phyloP scores from a whole-genome alignment of 1,140 invertebrate species.

The Laupala kohalensis region DNA sequence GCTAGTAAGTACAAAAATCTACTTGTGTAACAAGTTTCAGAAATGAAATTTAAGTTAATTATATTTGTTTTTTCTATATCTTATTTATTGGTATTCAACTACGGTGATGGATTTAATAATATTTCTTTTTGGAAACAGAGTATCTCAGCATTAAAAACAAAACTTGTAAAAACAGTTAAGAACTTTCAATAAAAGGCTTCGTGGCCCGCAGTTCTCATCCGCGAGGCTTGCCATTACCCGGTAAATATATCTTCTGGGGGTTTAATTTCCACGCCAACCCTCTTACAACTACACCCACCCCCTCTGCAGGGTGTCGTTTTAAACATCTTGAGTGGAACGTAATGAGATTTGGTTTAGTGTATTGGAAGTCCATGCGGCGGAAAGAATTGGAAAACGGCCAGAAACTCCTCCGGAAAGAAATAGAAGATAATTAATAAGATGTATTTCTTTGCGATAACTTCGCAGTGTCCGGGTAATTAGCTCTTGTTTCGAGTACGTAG shows the following conservation, averaged over 20 bases:
- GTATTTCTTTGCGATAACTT: neutral
- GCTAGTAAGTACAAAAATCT: no score
- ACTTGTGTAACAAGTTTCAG: no score
- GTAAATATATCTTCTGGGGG: neutral
- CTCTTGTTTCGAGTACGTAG: neutral
- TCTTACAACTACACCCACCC: no score
- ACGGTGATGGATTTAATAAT: no score
- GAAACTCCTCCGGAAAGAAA: neutral
- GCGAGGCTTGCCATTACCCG: neutral
- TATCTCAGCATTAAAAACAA: no score
- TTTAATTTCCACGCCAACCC: neutral
- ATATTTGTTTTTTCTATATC: no score
- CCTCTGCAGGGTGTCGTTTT: neutral
- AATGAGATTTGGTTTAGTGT: neutral
- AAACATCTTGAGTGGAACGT: neutral
- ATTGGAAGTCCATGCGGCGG: neutral
- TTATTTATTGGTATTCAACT: no score
- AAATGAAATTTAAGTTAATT: no score
- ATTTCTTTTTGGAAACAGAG: no score
- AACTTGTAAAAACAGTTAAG: no score
- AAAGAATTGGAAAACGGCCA: neutral
- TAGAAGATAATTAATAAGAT: neutral
- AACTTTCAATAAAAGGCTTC: no score
- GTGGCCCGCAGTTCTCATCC: no score
- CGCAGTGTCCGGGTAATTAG: neutral